These are phyloP conservation scores for Drosophila prosaltans DNA, from an alignment of 1,140 invertebrate genomes.

Conservation along the genomic window DNA sequence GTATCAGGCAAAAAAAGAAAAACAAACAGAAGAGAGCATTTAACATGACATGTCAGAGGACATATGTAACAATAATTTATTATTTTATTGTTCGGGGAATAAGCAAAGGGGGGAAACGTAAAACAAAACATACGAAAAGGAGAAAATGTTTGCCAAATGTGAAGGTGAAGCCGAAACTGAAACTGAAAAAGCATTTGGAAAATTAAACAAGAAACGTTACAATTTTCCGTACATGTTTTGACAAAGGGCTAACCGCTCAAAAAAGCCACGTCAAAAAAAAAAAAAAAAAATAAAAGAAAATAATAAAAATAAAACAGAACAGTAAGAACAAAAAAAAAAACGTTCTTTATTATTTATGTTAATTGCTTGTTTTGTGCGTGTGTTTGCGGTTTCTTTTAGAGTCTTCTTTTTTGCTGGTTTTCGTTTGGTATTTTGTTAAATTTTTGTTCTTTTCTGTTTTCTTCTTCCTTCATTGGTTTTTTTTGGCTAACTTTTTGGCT, in stretches of 20 bases:
- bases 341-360: slow-evolving; percentile 69
- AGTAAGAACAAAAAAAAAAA: not conserved
- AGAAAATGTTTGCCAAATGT: slow-evolving; percentile 2
- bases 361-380: slow-evolving; percentile 72
- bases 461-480: slow-evolving; percentile 26
- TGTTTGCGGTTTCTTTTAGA: slow-evolving; percentile 49
- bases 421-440: slow-evolving; percentile 12
- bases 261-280: slow-evolving; percentile 5
- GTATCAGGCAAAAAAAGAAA: not conserved
- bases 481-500: slow-evolving; percentile 9
- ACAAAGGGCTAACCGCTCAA: slow-evolving; percentile 16
- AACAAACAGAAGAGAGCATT: slow-evolving; percentile 23
- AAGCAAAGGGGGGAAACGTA: not conserved
- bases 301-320: not conserved
- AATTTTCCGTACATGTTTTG: slow-evolving; percentile 48
- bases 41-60: slow-evolving; percentile 28
- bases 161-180: slow-evolving; percentile 12
- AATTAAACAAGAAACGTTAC: slow-evolving; percentile 55
- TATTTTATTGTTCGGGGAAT: slow-evolving; percentile 46
- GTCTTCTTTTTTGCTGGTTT: not conserved
- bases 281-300: slow-evolving; percentile 1
- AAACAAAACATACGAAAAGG: not conserved
- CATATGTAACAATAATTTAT: slow-evolving; percentile 34
- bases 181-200: slow-evolving; percentile 47
- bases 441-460: slow-evolving; percentile 40